phyloP scores from a whole-genome alignment of 2,113 vertebrate species.

The Hepsetus odoe region DNA sequence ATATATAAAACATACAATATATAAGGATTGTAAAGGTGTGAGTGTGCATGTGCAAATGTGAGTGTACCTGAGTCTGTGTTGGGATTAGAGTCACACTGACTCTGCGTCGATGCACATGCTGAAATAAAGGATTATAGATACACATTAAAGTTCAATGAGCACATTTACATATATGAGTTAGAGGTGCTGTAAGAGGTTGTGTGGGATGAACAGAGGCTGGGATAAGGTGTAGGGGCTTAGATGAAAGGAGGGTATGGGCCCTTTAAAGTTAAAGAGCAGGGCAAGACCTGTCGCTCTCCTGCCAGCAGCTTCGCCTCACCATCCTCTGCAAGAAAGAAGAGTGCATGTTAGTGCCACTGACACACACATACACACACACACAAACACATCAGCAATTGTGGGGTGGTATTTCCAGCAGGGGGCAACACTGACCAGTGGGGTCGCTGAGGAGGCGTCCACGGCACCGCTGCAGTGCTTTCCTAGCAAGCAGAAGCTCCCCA shows the following conservation, averaged over 20 bases:
- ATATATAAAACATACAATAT: no score
- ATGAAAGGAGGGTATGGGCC: no score
- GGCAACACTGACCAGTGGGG: conserved; percentile 49
- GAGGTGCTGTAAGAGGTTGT: no score
- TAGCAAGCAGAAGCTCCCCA: conserved; percentile 74
- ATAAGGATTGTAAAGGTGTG: no score
- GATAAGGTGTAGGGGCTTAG: no score
- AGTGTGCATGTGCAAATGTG: neutral
- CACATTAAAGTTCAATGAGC: neutral
- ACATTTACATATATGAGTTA: no score
- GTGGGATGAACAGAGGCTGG: no score
- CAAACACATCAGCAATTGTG: neutral
- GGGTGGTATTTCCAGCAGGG: neutral
- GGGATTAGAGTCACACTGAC: conserved; percentile 53
- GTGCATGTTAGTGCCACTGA: neutral
- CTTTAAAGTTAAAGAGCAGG: neutral
- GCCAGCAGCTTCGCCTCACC: neutral
- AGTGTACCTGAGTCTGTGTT: conserved; percentile 38
- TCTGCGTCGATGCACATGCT: conserved; percentile 32
- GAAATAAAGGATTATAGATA: neutral
- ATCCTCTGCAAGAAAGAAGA: conserved; percentile 9
- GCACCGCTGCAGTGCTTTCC: conserved; percentile 70
- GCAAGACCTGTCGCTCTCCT: neutral
- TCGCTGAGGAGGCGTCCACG: conserved; percentile 61
- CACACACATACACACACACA: neutral